Evolutionary conservation across 1,140 invertebrate species (phyloP).

Genomic region (Leptoteleia sp.): DNA sequence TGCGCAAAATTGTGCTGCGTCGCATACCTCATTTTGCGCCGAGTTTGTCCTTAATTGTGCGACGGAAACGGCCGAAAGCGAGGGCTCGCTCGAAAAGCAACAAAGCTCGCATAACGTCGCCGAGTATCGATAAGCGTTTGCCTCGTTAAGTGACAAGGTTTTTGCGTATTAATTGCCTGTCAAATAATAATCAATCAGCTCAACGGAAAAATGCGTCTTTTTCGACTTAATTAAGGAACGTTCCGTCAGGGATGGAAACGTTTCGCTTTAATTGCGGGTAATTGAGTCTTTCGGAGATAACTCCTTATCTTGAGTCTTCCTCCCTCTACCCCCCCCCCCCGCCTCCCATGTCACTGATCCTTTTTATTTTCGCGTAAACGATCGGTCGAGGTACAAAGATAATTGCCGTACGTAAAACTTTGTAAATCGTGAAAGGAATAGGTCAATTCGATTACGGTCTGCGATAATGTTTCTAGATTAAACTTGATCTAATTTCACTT

Average conservation of each 20-base stretch:
- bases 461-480: constrained; percentile 20
- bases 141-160: constrained; percentile 26
- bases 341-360: neutral
- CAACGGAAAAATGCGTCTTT: constrained; percentile 22
- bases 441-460: constrained; percentile 1
- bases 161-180: constrained; percentile 44
- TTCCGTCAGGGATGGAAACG: constrained; percentile 8
- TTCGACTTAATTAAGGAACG: constrained; percentile 28
- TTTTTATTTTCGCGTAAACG: constrained; percentile 1
- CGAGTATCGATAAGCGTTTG: no score
- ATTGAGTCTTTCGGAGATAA: constrained; percentile 43
- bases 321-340: no score
- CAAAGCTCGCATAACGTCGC: no score
- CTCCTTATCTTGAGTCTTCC: neutral
- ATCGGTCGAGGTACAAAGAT: neutral
- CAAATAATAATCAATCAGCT: constrained; percentile 45
- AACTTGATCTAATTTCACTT: constrained; percentile 51
- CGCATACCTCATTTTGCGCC: no score
- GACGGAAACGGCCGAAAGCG: no score
- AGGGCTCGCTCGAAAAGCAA: no score
- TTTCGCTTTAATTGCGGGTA: constrained; percentile 33
- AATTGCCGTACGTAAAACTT: neutral
- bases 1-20: no score
- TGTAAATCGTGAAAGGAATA: constrained; percentile 4
- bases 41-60: no score